phyloP scores from a whole-genome alignment of 2,113 vertebrate genomes.

The Andinoacara biseriatus region DNA sequence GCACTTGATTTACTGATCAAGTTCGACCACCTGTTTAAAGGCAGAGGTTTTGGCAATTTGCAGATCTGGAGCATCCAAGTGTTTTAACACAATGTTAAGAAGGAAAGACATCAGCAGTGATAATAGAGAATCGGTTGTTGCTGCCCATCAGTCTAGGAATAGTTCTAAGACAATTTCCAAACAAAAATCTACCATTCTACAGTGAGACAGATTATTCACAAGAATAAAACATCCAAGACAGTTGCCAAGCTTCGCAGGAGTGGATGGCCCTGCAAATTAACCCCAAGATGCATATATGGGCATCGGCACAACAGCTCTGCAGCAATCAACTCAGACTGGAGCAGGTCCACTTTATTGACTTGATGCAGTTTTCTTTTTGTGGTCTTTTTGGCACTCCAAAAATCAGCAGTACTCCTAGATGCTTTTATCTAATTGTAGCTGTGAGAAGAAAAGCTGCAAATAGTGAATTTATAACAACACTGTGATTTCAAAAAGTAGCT shows the following conservation, averaged over 20 bases:
- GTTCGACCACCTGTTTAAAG: background rate
- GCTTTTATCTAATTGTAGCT: background rate
- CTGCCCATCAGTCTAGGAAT: background rate
- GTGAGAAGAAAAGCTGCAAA: background rate
- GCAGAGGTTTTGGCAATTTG: background rate
- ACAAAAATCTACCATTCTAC: background rate
- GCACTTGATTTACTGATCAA: background rate
- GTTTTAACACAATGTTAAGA: background rate
- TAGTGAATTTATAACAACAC: background rate
- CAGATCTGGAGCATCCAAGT: background rate
- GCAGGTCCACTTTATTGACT: conserved; percentile 18
- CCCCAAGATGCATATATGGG: background rate
- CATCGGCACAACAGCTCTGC: conserved; percentile 7
- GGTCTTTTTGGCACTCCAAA: background rate
- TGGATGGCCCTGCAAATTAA: background rate
- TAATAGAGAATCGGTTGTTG: background rate
- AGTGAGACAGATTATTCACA: background rate
- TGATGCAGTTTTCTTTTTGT: conserved; percentile 24
- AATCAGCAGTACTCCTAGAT: background rate
- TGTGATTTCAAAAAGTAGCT: background rate
- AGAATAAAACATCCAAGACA: background rate
- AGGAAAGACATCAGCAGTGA: background rate
- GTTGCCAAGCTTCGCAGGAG: background rate
- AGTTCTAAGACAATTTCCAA: background rate
- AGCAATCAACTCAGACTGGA: conserved; percentile 22